Evolutionary conservation across 2,888 invertebrate species (phyloP), one percentile per base, ranked within the genome.

Genomic region (Lingula anatina): DNA sequence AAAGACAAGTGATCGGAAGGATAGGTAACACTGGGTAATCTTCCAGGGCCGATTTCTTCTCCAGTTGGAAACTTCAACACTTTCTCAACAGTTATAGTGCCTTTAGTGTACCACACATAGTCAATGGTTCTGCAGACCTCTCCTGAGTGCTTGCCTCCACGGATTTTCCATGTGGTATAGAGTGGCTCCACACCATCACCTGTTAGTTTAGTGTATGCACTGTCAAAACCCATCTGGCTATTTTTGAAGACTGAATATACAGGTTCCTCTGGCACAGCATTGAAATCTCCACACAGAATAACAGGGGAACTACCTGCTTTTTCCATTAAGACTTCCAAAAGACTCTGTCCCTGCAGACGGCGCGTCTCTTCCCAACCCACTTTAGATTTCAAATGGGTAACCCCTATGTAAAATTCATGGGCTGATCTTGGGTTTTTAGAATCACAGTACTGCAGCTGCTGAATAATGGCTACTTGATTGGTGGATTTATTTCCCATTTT

Each of bases 1-100:
- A 88, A 78, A 0, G 87, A 86, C 64, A 88, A 84, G 69, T 88
- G 88, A 78, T 88, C 88, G 1, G 87, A 88, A 0, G 88, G 86
- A 75, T 87, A 88, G 46, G 78, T 75, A 57, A 81, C 80, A 46
- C 85, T 85, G 2, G 88, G 88, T 24, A 87, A 83, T 42, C 86
- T 79, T 58, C 82, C 80, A 46, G 80, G 78, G 1, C 87, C 87
- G 47, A 88, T 83, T 60, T 86, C 83, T 24, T 84, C 82, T 35
- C 79, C 85, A 0, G 80, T 79, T 0, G 88, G 87, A 52, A 87
- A 81, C 47, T 81, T 78, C 27, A 85, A 68, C 2, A 84, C 73
- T 2, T 80, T 77, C 15, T 79, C 78, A 1, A 86, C 82, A 59
- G 80, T 80, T 36, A 87, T 76, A 31, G 78, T 76, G 50, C 82